phyloP scores from a whole-genome alignment of 1,140 invertebrate genomes.

The Pogonomyrmex barbatus region DNA sequence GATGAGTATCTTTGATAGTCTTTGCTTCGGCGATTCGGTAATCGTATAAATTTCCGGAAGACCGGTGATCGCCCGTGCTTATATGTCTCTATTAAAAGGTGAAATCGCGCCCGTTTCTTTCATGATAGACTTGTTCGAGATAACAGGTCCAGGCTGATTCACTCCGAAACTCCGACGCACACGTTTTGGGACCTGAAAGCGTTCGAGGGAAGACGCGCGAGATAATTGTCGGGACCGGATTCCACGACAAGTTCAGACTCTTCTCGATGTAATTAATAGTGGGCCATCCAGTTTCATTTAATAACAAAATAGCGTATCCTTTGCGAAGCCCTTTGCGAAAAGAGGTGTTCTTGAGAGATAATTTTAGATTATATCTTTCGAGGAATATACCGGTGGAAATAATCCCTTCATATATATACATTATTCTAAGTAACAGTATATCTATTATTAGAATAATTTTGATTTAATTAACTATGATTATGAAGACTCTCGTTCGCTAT shows the following conservation, averaged over 20 bases:
- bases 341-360: background rate
- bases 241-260: slow-evolving; percentile 76
- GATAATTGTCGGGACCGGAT: slow-evolving; percentile 84
- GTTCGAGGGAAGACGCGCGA: background rate
- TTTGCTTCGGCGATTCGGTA: background rate
- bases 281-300: slow-evolving; percentile 38
- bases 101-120: slow-evolving; percentile 25
- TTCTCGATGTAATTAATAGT: slow-evolving; percentile 82
- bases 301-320: background rate
- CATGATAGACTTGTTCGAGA: slow-evolving; percentile 2
- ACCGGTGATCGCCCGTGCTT: slow-evolving; percentile 7
- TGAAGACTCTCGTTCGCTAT: background rate
- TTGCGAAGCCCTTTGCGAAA: background rate
- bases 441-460: background rate
- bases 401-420: background rate
- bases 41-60: slow-evolving; percentile 25
- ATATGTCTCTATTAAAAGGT: slow-evolving; percentile 46
- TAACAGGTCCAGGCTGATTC: slow-evolving; percentile 41
- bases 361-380: background rate
- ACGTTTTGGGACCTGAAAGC: background rate
- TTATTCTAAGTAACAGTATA: background rate
- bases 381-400: no score
- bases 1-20: background rate
- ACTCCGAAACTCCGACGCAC: slow-evolving; percentile 14
- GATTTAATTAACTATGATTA: background rate